Base-by-base conservation (phyloP, 2,888 invertebrate species). In the Rotaria sp. region DNA sequence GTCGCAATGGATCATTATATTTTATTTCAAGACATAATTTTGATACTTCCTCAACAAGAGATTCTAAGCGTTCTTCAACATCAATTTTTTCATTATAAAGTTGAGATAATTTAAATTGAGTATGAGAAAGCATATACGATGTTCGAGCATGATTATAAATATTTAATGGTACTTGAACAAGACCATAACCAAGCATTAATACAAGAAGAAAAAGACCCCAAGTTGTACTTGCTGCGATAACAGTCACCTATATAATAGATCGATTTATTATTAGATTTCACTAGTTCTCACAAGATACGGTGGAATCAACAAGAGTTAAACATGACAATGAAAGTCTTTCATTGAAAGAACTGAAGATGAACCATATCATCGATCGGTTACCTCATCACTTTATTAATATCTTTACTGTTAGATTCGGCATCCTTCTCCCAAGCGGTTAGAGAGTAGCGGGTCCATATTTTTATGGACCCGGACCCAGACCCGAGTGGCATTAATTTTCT, bases 171-270 rank as follows among this genome's bases (percentile, higher is more conserved):
- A 99, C 95, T 92, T 98, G 97, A 0, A 99, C 97, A 86, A 99
- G 93, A 0, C 98, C 97, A 92, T 98, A 97, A 7, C 93, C 96
- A 38, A 99, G 93, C 88, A 99, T 92, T 41, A 99, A 92, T 84
- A 99, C 96, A 84, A 99, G 92, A 52, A 99, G 92, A 91, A 98
- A 96, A 85, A 99, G 92, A 87, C 99, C 99, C 99, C 99, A 99
- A 0, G 99, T 99, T 91, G 99, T 99, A 90, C 97, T 97, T 7
- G 99, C 98, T 30, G 97, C 96, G 8, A 98, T 96, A 45, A 97
- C 96, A 88, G 99, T 96, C 0, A 96, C 95, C 92, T 97, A 98
- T 97, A 98, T 57, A 99, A 90, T 50, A 88, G 88, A 59, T 35
- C 52, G 38, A 50, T 11, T 26, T 50, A 88, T 80, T 74, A 38